Evolutionary conservation across 2,797 vertebrate species (phyloP), one percentile per base, ranked within the genome.

Genomic region (Spondyliosoma cantharus): DNA sequence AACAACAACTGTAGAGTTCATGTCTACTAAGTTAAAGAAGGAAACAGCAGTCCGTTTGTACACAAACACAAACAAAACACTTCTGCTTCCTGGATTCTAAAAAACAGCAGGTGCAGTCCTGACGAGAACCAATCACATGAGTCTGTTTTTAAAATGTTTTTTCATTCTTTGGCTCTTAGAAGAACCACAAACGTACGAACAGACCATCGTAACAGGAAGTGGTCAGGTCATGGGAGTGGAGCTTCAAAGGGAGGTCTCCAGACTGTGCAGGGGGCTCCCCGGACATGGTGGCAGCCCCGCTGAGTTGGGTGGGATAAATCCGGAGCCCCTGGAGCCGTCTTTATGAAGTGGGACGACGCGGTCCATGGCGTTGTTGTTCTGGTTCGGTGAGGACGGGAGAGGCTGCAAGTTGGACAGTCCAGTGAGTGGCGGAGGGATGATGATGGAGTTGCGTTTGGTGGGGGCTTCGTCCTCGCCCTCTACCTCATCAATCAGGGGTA

Each of bases 211-310:
- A 62, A 72, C 53, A 67, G 43, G 56, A 78, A 50, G 74, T 62
- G 46, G 71, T 70, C 70, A 19, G 29, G 58, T 64, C 24, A 3
- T 46, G n/a, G 54, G 54, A 7, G 62, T 0, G 25, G 53, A 29
- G 63, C 54, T 71, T 94, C 94, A 97, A 91, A 99, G 96, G 68
- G 97, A 99, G 86, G 98, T 99, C 94, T 99, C 98, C 96, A 99
- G 96, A 94, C 97, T 99, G 96, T 99, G 97, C 91, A 99, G 96
- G 74, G 98, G 98, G 93, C 97, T 99, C 90, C 97, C 97, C 69
- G 97, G 97, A 93, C 97, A 97, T 75, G 96, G 96, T 81, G 96
- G 96, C 93, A 96, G 84, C 7, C 89, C 88, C 0, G 88, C 87
- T 0, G 90, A 90, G 86, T 91, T 92, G 50, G 86, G 27, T 0